Conservation (phyloP, 1,140 invertebrate species). For the Luehdorfia chinensis region DNA sequence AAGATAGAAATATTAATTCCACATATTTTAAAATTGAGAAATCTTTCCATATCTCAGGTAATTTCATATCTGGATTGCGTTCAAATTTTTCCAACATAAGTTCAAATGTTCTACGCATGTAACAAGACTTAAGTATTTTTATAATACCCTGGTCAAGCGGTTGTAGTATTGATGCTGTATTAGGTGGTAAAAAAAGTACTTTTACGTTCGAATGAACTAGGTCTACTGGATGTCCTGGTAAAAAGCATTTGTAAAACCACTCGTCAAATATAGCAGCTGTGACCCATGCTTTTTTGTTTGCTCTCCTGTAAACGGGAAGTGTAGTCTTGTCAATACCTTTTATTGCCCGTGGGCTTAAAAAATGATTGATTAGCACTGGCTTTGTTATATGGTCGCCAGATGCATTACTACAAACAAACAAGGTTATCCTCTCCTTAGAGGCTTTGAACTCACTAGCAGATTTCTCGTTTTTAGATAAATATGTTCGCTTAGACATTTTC, state of each 20-base stretch:
- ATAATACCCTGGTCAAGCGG: too few relatives aligned
- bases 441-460: slow-evolving; percentile 7
- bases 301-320: not conserved
- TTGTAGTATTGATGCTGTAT: too few relatives aligned
- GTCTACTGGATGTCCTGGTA: not conserved
- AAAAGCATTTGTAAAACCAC: not conserved
- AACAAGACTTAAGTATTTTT: too few relatives aligned
- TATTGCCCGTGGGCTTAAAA: not conserved
- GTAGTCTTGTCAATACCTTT: slow-evolving; percentile 3
- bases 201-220: too few relatives aligned
- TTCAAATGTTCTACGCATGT: too few relatives aligned
- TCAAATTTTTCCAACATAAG: too few relatives aligned
- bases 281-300: not conserved
- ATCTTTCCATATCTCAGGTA: too few relatives aligned
- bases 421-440: not conserved
- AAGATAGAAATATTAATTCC: too few relatives aligned
- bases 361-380: slow-evolving; percentile 8
- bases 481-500: not conserved
- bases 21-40: too few relatives aligned
- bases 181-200: too few relatives aligned
- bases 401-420: not conserved
- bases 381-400: not conserved
- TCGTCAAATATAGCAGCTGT: not conserved
- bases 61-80: too few relatives aligned
- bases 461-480: slow-evolving; percentile 2